Base-by-base conservation (phyloP, 2,888 invertebrate species). In the Caenorhabditis sp. region DNA sequence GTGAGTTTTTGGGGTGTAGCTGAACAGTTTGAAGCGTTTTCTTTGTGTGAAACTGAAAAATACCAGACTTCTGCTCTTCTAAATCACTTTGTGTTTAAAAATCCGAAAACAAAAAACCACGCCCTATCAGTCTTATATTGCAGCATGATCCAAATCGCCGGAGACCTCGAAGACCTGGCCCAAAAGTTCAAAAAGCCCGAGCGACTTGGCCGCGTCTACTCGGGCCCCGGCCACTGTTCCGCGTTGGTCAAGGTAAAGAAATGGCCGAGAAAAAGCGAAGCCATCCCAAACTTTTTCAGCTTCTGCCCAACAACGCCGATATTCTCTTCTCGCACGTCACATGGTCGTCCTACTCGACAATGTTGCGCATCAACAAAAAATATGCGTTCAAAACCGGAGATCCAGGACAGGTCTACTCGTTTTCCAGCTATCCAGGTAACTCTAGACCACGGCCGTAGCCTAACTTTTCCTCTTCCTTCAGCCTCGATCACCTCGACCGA, bases 291-390 rank as follows among this genome's bases (percentile, higher is more conserved):
- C n/a, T 35, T n/a, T 15, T 58, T 17, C 30, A 66, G 55, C 48
- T 82, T 17, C 65, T 82, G 2, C 82, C 87, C 8, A 80, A 84
- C 35, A 85, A 87, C 70, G 59, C 63, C 9, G 87, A 88, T 48
- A 72, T 88, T n/a, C 68, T 86, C 17, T 84, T 88, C 74, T 88
- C 88, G 0, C 88, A 88, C 41, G 88, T 88, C 50, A 88, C 88
- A 11, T 88, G 88, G 88, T 71, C 82, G 17, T 84, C 85, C 17
- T 88, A 88, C 56, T 83, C 85, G 15, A 79, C 83, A n/a, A 78
- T 88, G 79, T 68, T 87, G 9, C 68, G 88, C 13, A 83, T 88
- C 48, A 80, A 85, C 48, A 88, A 88, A 77, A 93, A 93, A 85
- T 92, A 80, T 35, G 50, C 80, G 0, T 83, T 78, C 72, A 82